Conservation (phyloP, 23 tunicate genomes). For the Ciona savignyi region DNA sequence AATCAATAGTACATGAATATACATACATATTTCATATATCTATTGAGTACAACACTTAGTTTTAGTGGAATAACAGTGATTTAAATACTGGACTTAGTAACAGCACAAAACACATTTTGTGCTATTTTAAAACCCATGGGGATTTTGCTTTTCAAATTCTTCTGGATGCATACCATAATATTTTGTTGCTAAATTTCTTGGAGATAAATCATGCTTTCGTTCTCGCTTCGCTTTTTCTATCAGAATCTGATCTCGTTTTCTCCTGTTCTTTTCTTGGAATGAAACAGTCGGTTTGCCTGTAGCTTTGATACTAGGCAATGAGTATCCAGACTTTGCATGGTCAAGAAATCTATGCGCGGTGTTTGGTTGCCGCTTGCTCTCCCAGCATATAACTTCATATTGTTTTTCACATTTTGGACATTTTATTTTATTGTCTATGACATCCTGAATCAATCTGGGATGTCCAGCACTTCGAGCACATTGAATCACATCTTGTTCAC, state of each 20-base stretch:
- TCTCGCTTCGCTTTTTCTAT: conserved; percentile 43
- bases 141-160: conserved; percentile 13
- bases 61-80: too few species aligned
- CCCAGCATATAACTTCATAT: conserved; percentile 39
- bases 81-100: neutral
- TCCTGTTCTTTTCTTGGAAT: conserved; percentile 49
- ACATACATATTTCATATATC: too few species aligned
- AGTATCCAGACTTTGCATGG: conserved; percentile 18
- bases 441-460: conserved; percentile 51
- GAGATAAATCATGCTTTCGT: conserved; percentile 5
- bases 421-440: conserved; percentile 27
- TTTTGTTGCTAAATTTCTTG: conserved; percentile 32
- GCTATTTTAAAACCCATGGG: neutral
- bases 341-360: conserved; percentile 22
- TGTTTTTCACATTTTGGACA: conserved; percentile 38
- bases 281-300: conserved; percentile 12
- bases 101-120: neutral
- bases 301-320: conserved; percentile 11
- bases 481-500: conserved; percentile 17
- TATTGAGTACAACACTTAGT: too few species aligned
- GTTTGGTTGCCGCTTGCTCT: conserved; percentile 49
- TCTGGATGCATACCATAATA: conserved; percentile 35
- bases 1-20: too few species aligned
- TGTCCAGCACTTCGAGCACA: conserved; percentile 57
- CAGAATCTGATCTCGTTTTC: conserved; percentile 42